Conservation (phyloP, 2,888 invertebrate species). For the Ophion ellenae region DNA sequence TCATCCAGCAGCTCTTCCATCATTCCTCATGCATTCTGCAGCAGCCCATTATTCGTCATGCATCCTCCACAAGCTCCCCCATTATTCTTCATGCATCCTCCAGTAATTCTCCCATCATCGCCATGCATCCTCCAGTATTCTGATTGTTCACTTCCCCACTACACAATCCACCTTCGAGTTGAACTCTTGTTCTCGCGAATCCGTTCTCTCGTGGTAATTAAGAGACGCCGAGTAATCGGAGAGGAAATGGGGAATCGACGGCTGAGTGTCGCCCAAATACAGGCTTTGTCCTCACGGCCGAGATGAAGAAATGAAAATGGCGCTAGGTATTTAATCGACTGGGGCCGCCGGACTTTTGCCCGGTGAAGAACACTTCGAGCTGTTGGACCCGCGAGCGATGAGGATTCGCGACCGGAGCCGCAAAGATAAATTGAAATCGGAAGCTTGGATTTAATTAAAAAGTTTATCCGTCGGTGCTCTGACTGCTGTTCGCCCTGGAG, state of each 20-base stretch:
- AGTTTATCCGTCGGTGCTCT: constrained; percentile 72
- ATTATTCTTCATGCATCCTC: neutral
- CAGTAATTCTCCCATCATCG: neutral
- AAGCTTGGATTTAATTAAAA: constrained; percentile 81
- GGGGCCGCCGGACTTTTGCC: constrained; percentile 40
- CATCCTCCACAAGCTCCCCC: too few relatives aligned
- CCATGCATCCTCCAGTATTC: neutral
- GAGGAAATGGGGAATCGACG: constrained; percentile 24
- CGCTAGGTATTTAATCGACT: constrained; percentile 64
- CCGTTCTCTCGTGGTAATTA: constrained; percentile 17
- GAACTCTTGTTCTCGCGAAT: neutral
- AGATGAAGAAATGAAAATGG: constrained; percentile 40
- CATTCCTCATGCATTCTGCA: too few relatives aligned
- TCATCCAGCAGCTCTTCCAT: too few relatives aligned
- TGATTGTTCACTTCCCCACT: neutral
- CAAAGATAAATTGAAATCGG: constrained; percentile 81
- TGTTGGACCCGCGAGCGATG: constrained; percentile 40
- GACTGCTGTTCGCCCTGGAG: constrained; percentile 51
- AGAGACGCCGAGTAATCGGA: constrained; percentile 31
- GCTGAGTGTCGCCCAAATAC: neutral
- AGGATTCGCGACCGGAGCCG: constrained; percentile 65
- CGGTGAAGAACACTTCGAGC: constrained; percentile 28
- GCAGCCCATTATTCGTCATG: too few relatives aligned
- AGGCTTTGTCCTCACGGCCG: constrained; percentile 20
- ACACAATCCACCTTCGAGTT: neutral